Conservation (phyloP, 2,888 invertebrate genomes). For the Drosophila rubida region DNA sequence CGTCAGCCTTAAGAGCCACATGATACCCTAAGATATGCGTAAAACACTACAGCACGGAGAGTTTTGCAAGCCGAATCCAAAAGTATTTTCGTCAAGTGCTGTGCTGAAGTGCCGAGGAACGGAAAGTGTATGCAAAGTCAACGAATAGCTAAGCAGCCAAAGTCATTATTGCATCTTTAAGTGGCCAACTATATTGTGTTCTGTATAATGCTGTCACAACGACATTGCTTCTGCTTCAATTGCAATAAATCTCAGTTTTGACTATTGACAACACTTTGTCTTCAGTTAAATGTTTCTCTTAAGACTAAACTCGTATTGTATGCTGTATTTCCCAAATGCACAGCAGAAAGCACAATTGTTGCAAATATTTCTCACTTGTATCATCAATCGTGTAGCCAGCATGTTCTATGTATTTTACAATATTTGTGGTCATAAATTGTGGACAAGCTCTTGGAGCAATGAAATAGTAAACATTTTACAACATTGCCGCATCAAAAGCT, state of each 20-base stretch:
- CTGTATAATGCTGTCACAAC: neutral
- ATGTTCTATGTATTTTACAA: neutral
- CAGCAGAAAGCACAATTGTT: too few species aligned
- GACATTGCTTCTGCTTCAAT: too few species aligned
- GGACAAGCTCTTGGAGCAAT: neutral
- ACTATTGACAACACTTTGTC: too few species aligned
- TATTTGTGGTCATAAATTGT: neutral
- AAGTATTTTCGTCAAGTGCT: conserved; percentile 6
- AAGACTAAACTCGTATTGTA: too few species aligned
- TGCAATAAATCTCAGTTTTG: too few species aligned
- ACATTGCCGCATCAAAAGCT: conserved; percentile 9
- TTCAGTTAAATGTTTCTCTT: too few species aligned
- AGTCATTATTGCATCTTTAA: neutral
- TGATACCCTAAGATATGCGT: conserved; percentile 16
- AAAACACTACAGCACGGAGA: conserved; percentile 14
- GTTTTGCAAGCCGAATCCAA: conserved; percentile 16
- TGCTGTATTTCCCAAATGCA: too few species aligned
- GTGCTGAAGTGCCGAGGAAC: neutral
- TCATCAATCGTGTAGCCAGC: neutral
- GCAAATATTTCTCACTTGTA: neutral
- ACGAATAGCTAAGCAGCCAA: neutral
- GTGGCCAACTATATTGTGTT: neutral
- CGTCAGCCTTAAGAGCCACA: conserved; percentile 9
- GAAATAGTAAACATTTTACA: conserved; percentile 14
- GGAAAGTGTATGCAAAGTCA: conserved; percentile 4